A percentile compares a stretch with the other conserved stretches of the same genome.
phyloP scores from a whole-genome alignment of 2,888 invertebrate species.

The Stratiomys singularior region DNA sequence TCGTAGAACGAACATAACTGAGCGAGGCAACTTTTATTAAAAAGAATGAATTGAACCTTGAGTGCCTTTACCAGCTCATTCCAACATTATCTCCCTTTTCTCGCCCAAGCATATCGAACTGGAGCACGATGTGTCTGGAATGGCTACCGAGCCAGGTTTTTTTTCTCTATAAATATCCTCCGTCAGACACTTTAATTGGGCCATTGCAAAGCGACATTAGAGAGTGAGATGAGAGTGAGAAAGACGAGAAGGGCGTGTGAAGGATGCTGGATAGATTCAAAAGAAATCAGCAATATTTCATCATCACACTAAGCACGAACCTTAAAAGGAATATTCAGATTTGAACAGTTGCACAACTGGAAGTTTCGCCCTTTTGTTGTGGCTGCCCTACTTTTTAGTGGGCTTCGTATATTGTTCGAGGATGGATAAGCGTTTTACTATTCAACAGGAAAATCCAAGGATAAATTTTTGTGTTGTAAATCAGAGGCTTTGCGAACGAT shows the following conservation, averaged over 20 bases:
- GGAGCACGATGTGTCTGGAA: conserved; percentile 5
- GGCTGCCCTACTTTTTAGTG: too few species aligned
- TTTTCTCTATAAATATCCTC: background rate
- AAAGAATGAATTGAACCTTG: conserved; percentile 1
- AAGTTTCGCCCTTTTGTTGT: too few species aligned
- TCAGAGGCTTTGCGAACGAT: too few species aligned
- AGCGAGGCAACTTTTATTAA: background rate
- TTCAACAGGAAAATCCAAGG: too few species aligned
- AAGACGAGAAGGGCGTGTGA: background rate
- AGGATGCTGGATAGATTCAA: background rate
- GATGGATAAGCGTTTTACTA: too few species aligned
- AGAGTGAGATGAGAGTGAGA: background rate
- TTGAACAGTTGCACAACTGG: too few species aligned
- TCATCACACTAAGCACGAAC: background rate
- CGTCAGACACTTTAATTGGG: background rate
- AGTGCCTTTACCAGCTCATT: background rate
- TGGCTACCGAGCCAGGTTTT: background rate
- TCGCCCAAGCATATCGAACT: background rate
- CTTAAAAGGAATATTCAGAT: background rate
- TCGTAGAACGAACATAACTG: background rate
- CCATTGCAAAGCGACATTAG: background rate
- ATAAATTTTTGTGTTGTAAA: too few species aligned
- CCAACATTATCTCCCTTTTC: background rate
- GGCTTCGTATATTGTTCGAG: too few species aligned
- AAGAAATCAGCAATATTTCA: conserved; percentile 3